A percentile compares a stretch with the other conserved stretches of the same genome.
phyloP scores from a whole-genome alignment of 2,113 vertebrate species.

The Cyprinus carpio region DNA sequence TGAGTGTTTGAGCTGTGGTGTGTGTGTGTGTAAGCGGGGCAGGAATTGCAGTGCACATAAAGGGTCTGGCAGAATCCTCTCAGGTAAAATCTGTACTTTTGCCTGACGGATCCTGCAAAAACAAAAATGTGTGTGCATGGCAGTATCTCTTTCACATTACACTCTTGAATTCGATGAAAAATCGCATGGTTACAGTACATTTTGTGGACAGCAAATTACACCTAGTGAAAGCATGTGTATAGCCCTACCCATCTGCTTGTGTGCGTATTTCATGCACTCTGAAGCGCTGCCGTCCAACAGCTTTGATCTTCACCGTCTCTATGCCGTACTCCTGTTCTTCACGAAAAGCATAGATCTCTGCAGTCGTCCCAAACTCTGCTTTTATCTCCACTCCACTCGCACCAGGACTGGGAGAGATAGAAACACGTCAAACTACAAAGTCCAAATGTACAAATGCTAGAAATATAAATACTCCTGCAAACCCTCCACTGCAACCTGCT shows the following conservation, averaged over 20 bases:
- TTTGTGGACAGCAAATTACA: background rate
- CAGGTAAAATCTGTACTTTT: conserved; percentile 95
- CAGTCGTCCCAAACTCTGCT: conserved; percentile 93
- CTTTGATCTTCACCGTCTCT: conserved; percentile 97
- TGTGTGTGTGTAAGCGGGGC: conserved; percentile 78
- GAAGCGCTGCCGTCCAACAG: conserved; percentile 93
- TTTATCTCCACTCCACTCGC: conserved; percentile 77
- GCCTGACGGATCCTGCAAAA: conserved; percentile 88
- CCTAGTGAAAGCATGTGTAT: background rate
- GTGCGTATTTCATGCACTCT: conserved; percentile 94
- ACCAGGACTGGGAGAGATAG: conserved; percentile 65
- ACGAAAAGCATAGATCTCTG: conserved; percentile 95
- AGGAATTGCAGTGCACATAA: conserved; percentile 87
- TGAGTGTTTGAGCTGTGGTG: conserved; percentile 75
- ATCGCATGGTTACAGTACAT: background rate
- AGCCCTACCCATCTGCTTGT: conserved; percentile 94
- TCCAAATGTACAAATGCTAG: background rate
- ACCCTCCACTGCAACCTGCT: background rate
- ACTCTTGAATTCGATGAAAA: background rate
- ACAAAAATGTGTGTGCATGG: background rate
- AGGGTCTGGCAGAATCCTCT: conserved; percentile 87
- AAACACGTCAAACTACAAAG: background rate
- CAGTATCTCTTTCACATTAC: background rate
- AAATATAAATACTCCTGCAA: background rate
- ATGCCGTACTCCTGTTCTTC: conserved; percentile 96